Evolutionary conservation across 2,888 invertebrate genomes (phyloP), one percentile per base, ranked within the genome.

Genomic region (Nomada flava): DNA sequence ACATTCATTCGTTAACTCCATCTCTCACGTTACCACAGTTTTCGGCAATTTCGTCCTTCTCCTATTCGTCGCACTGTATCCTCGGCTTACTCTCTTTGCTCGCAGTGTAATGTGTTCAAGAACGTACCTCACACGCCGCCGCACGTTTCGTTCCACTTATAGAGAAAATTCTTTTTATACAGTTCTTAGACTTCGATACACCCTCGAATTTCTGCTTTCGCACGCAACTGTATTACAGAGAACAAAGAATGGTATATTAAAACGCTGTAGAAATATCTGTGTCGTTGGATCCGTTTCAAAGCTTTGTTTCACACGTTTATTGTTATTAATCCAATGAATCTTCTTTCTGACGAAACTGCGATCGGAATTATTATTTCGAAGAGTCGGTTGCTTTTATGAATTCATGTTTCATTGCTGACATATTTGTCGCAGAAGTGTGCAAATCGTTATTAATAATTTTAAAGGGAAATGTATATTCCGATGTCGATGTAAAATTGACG

Each of bases 1-100:
- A 65, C 80, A 78, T 78, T 75, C 84, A 75, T 44, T n/a, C 79
- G 4, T 52, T 59, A 42, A 47, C 2, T 67, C 44, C 59, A 36
- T 67, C 15, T 63, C 15, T 52, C 29, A 59, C 26, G 50, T 44
- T 60, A 55, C 55, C 53, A 53, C 52, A 36, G 36, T 63, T 47
- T 65, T 57, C 20, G 15, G 36, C 36, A 29, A 47, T 57, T n/a
- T 26, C 7, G 13, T 44, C 44, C 44, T n/a, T 1, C 10, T 20
- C 5, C 15, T 36, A 20, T 50, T 47, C 3, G 11, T 18, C 55
- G 11, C 7, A 55, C 15, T 55, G 23, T 59, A 23, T 47, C 47
- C 36, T 63, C 42, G 11, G 50, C 23, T 42, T n/a, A 11, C 11
- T 26, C 53, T 50, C 1, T 10, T 29, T 20, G 15, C 26, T 4